Evolutionary conservation across 1,140 invertebrate species (phyloP).

Genomic region (Plutomurus gul): DNA sequence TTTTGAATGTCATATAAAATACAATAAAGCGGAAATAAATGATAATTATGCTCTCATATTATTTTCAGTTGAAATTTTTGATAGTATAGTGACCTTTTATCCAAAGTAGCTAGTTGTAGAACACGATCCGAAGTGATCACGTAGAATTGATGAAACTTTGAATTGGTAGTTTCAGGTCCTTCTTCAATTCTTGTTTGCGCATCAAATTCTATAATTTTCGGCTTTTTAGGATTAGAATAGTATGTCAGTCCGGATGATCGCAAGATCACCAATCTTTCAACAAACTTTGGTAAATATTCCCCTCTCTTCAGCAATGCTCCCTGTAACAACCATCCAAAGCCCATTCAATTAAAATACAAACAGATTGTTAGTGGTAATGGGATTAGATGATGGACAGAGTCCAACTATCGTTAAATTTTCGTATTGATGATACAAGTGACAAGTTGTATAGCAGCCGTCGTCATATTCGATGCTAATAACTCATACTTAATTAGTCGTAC

Average conservation of each 20-base stretch:
- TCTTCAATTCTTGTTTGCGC: conserved; percentile 70
- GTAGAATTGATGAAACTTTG: conserved; percentile 62
- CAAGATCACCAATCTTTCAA: conserved; percentile 80
- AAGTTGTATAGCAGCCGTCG: no score
- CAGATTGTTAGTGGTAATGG: background rate
- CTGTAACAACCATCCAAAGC: conserved; percentile 47
- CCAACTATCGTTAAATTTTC: no score
- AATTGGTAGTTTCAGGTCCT: conserved; percentile 59
- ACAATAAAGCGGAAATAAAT: background rate
- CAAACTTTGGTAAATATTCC: conserved; percentile 72
- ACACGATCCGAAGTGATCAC: conserved; percentile 69
- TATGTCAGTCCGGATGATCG: conserved; percentile 74
- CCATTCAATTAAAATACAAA: background rate
- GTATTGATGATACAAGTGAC: no score
- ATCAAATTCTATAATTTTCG: conserved; percentile 68
- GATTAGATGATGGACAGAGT: background rate
- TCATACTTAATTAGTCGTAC: no score
- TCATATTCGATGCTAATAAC: no score
- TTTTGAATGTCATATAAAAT: background rate
- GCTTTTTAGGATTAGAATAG: conserved; percentile 73
- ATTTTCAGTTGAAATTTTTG: background rate
- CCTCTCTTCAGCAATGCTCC: conserved; percentile 74
- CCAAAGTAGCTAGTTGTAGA: conserved; percentile 63
- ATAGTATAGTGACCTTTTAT: conserved; percentile 50
- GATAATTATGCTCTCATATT: no score